Evolutionary conservation across 2,888 invertebrate species (phyloP).

Genomic region (Lacanobia wlatinum): DNA sequence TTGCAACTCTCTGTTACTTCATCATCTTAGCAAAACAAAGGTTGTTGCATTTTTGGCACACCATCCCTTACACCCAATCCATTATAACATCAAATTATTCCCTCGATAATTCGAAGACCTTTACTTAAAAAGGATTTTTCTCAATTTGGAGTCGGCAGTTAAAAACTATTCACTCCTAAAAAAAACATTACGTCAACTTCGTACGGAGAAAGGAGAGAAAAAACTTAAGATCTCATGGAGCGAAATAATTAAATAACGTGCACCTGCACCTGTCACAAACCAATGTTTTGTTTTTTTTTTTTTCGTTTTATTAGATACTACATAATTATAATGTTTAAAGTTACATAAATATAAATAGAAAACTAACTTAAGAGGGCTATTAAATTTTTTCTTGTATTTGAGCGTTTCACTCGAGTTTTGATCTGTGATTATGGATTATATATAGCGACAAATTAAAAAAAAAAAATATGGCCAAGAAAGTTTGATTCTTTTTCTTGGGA

Average conservation of each 20-base stretch:
- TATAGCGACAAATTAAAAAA: no score
- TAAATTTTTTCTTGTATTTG: no score
- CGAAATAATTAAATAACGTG: background rate
- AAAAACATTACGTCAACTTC: no score
- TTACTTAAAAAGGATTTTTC: background rate
- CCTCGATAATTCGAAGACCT: background rate
- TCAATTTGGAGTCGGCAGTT: background rate
- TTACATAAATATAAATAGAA: no score
- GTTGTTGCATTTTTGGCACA: slow-evolving; percentile 3
- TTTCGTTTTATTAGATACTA: background rate
- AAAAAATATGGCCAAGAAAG: no score
- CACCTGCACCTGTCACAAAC: background rate
- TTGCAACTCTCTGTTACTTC: slow-evolving; percentile 1
- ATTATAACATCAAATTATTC: background rate
- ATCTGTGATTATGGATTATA: no score
- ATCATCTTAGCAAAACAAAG: background rate
- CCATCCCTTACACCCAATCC: slow-evolving; percentile 20
- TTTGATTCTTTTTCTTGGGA: no score
- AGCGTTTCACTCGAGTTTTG: no score
- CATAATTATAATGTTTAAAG: no score
- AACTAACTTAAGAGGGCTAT: no score
- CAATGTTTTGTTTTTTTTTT: background rate
- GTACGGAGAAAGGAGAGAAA: no score
- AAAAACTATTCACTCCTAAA: background rate
- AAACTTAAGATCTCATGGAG: no score